Base-by-base conservation (phyloP, 2,888 invertebrate species). In the Emmelina monodactyla region DNA sequence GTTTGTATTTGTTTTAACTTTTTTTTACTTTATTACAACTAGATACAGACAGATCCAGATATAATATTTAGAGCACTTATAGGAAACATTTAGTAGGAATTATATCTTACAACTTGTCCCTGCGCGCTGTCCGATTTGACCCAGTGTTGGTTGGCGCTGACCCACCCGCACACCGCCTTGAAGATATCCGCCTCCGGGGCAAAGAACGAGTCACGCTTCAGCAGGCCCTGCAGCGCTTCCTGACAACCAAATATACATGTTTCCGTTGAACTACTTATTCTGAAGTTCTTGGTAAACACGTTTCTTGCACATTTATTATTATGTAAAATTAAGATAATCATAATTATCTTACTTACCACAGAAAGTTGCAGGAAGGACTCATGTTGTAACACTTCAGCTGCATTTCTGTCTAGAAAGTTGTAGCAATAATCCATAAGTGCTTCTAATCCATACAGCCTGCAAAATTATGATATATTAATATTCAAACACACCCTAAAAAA, bases 111-210 rank as follows among this genome's bases (percentile, higher is more conserved):
- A 46, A 68, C 68, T 47, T 90, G 55, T 67, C 82, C 51, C 46
- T 88, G 50, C 55, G 83, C 83, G 80, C 86, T 47, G 82, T 82
- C 51, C 68, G 86, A 58, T 86, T 82, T 64, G 85, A 86, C 85
- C 53, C 82, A 82, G 41, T 84, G 83, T 39, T 85, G 82, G 76
- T 96, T 95, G 16, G 87, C 85, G 47, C 85, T 86, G 49, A 91
- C 89, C 97, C 97, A 98, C 37, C 82, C 84, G 61, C 88, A 85
- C 0, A 97, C 92, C 0, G 94, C 92, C 51, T 86, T 83, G 76
- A 99, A 99, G 46, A 99, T 97, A 52, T 96, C 91, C 25, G 94
- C 92, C 73, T 99, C 99, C 1, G 91, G 88, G 0, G 95, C 97
- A 79, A 92, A 98, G 78, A 99, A 98, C 5, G 97, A 97, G 69